Conservation (phyloP, 23 tunicate genomes). For the Styela plicata region DNA sequence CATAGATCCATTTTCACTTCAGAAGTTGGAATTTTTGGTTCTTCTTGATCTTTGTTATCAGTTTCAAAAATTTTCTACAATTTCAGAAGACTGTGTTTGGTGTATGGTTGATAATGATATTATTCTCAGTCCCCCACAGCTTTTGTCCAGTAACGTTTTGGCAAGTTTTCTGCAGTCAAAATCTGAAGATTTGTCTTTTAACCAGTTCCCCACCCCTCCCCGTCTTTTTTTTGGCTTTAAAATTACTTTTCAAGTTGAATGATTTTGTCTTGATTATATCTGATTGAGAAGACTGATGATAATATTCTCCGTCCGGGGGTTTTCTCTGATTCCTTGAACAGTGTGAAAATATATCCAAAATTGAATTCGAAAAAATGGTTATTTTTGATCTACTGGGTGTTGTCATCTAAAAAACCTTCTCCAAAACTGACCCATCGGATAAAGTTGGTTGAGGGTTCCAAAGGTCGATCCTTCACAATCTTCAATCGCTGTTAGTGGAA, state of each 20-base stretch:
- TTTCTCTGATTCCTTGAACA: neutral
- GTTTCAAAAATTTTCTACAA: neutral
- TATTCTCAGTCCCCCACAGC: neutral
- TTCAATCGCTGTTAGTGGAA: neutral
- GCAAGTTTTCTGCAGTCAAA: neutral
- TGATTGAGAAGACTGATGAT: neutral
- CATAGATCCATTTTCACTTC: neutral
- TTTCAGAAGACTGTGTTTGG: neutral
- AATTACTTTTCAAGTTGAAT: too few relatives aligned
- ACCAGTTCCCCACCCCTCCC: too few relatives aligned
- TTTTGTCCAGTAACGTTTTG: neutral
- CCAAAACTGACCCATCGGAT: neutral
- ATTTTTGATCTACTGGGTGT: neutral
- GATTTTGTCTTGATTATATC: neutral
- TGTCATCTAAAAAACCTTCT: neutral
- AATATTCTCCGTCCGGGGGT: neutral
- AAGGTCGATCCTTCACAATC: neutral
- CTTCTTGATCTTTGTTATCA: too few relatives aligned
- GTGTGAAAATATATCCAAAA: neutral
- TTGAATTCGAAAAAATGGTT: neutral
- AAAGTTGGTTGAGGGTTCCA: neutral
- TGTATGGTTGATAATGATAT: too few relatives aligned
- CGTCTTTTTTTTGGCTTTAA: neutral
- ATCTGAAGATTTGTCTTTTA: neutral
- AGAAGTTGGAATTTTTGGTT: neutral